Conservation (phyloP, 2,888 invertebrate species). For the Cremastinae sp. region DNA sequence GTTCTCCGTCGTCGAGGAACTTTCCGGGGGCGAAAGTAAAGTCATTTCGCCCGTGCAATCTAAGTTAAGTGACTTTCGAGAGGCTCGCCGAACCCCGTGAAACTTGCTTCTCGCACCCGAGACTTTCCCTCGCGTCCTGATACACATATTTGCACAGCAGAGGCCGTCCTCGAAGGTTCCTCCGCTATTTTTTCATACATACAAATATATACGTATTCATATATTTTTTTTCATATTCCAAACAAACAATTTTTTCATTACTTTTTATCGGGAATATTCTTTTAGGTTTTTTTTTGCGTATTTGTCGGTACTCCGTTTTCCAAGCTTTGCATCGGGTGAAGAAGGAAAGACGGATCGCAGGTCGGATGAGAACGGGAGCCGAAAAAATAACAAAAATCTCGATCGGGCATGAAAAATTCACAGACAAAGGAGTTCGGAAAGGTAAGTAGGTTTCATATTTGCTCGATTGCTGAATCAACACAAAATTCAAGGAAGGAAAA, state of each 20-base stretch:
- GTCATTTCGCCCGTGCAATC: constrained; percentile 79
- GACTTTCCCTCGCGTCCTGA: constrained; percentile 54
- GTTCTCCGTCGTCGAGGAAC: constrained; percentile 69
- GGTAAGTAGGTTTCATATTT: constrained; percentile 39
- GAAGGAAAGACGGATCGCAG: constrained; percentile 1
- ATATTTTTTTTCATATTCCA: neutral
- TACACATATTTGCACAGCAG: constrained; percentile 23
- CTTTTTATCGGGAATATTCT: too few relatives aligned
- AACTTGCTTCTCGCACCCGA: constrained; percentile 66
- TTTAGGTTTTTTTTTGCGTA: too few relatives aligned
- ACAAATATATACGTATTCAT: constrained; percentile 2
- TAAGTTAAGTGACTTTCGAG: constrained; percentile 81
- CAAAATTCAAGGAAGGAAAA: neutral
- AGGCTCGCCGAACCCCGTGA: constrained; percentile 71
- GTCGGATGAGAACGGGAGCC: constrained; percentile 7
- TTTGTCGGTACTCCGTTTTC: neutral
- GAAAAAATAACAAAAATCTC: constrained; percentile 52
- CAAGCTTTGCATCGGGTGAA: neutral
- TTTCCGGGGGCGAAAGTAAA: constrained; percentile 76
- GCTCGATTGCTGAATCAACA: constrained; percentile 33
- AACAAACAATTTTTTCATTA: neutral
- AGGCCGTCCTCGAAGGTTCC: neutral
- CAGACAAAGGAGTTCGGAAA: constrained; percentile 35
- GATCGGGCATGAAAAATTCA: constrained; percentile 30
- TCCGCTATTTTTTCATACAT: too few relatives aligned